Conservation (phyloP, 2,888 invertebrate species). For the Alentia gelatinosa region DNA sequence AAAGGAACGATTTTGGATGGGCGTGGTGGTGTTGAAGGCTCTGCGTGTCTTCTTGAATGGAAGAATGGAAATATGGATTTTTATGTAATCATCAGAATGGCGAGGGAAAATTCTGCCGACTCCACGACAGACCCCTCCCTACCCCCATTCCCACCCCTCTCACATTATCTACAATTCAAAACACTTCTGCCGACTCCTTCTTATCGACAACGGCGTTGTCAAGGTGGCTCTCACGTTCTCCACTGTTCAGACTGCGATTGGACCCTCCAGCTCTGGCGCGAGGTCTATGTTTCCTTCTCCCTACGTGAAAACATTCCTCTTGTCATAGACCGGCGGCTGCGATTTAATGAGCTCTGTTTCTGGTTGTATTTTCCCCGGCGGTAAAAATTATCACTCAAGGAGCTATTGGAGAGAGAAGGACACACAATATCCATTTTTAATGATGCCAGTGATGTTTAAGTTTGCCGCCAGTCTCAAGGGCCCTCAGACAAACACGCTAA, state of each 20-base stretch:
- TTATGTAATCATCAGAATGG: constrained; percentile 22
- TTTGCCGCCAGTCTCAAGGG: not conserved
- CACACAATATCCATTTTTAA: constrained; percentile 48
- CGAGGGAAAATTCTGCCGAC: not conserved
- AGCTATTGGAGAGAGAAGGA: not conserved
- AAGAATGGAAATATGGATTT: constrained; percentile 13
- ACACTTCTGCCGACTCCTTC: not conserved
- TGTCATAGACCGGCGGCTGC: not conserved
- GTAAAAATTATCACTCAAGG: constrained; percentile 24
- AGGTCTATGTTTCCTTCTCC: not conserved
- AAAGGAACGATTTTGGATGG: not conserved
- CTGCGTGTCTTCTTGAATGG: not conserved
- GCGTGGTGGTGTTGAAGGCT: not conserved
- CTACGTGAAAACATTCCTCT: not conserved
- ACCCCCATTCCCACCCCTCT: not conserved
- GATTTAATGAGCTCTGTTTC: constrained; percentile 46
- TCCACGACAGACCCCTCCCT: not conserved
- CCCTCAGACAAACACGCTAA: constrained; percentile 33
- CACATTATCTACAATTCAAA: not conserved
- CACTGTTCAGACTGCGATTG: not conserved
- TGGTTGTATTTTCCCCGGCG: not conserved
- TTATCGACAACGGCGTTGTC: not conserved
- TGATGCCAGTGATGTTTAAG: constrained; percentile 37
- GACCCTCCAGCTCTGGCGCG: not conserved
- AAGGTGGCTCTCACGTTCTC: too few species aligned